Conservation (phyloP, 2,797 vertebrate genomes). For the Tokudaia muenninki region DNA sequence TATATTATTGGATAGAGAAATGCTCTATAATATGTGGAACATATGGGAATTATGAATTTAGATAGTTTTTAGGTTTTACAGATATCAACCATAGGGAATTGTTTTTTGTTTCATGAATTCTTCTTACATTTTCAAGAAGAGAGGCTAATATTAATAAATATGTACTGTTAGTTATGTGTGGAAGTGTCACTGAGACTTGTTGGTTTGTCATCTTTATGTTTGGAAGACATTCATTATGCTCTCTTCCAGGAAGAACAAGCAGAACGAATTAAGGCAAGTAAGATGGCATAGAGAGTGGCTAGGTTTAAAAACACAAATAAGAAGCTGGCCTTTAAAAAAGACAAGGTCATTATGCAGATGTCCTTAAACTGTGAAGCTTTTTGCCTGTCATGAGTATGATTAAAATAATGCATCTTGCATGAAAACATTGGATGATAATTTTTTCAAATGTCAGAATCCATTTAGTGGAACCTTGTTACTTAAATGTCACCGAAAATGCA, state of each 20-base stretch:
- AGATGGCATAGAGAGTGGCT: neutral
- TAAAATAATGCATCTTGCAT: constrained; percentile 71
- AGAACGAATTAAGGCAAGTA: constrained; percentile 40
- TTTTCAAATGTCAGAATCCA: constrained; percentile 73
- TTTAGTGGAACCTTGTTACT: constrained; percentile 80
- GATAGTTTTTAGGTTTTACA: neutral
- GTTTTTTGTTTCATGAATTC: neutral
- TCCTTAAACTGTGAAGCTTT: constrained; percentile 23
- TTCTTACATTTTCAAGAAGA: constrained; percentile 24
- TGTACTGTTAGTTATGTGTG: neutral
- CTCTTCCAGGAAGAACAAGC: neutral
- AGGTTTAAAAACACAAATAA: constrained; percentile 55
- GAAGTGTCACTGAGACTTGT: constrained; percentile 35
- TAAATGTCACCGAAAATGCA: constrained; percentile 78
- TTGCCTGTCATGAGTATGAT: constrained; percentile 77
- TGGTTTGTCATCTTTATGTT: constrained; percentile 38
- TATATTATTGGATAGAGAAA: neutral
- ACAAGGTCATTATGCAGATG: constrained; percentile 29
- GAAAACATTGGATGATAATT: constrained; percentile 70
- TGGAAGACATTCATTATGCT: constrained; percentile 13
- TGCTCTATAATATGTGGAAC: neutral
- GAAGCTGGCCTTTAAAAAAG: constrained; percentile 35
- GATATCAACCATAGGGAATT: neutral
- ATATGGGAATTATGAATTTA: neutral
- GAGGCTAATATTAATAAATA: neutral